Evolutionary conservation across 2,888 invertebrate genomes (phyloP).

Genomic region (Helicoverpa assulta): DNA sequence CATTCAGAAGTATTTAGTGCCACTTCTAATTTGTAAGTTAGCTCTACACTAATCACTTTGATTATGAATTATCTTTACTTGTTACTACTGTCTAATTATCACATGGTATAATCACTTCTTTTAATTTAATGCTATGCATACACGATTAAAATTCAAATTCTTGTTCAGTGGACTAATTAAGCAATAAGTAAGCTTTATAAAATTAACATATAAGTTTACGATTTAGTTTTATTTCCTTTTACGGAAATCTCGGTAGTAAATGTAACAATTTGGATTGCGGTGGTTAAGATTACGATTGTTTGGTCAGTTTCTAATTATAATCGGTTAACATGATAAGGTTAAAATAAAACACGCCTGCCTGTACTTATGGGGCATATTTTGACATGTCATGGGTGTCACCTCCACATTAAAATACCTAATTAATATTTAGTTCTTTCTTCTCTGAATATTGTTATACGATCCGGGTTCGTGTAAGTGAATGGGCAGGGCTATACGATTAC

Average conservation of each 20-base stretch:
- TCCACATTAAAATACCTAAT: constrained; percentile 30
- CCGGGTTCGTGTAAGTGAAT: constrained; percentile 67
- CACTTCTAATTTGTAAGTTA: background rate
- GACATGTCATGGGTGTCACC: constrained; percentile 22
- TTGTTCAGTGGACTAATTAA: no score
- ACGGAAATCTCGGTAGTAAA: background rate
- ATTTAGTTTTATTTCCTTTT: background rate
- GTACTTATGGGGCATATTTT: constrained; percentile 10
- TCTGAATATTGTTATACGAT: constrained; percentile 66
- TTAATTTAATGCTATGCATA: background rate
- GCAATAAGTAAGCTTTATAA: no score
- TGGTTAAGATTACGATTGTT: constrained; percentile 18
- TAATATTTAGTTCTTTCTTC: constrained; percentile 59
- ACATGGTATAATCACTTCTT: background rate
- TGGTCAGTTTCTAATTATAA: background rate
- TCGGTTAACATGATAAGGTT: background rate
- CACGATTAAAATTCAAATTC: background rate
- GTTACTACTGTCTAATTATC: background rate
- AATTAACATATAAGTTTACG: background rate
- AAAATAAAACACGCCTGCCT: constrained; percentile 9
- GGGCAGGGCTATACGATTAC: constrained; percentile 72
- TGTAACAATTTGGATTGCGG: background rate
- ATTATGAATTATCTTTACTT: no score
- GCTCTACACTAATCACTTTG: no score
- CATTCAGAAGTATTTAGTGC: background rate